Evolutionary conservation across 2,797 vertebrate species (phyloP).

Genomic region (Cacajao melanocephalus): DNA sequence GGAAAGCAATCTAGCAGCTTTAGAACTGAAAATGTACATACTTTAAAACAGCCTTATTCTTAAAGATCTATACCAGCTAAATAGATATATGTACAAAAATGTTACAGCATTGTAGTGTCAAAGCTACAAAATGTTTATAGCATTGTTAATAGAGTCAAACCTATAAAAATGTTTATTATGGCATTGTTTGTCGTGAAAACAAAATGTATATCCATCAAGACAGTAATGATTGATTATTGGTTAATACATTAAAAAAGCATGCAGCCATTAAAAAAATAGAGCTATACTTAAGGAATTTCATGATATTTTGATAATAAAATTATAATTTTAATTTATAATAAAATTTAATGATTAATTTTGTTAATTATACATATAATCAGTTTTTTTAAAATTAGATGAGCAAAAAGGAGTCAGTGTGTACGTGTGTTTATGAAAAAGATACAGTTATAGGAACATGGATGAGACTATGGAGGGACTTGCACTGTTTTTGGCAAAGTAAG

Average conservation of each 20-base stretch:
- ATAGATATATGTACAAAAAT: neutral
- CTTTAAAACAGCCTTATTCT: conserved; percentile 4
- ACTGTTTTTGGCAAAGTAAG: neutral
- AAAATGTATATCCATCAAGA: neutral
- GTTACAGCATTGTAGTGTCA: neutral
- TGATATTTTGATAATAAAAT: neutral
- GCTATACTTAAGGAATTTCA: neutral
- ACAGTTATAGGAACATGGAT: neutral
- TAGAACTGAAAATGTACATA: neutral
- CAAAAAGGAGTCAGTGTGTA: neutral
- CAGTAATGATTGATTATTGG: neutral
- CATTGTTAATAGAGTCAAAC: neutral
- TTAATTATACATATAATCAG: neutral
- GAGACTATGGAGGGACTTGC: neutral
- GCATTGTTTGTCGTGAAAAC: neutral
- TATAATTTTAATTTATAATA: too few species aligned
- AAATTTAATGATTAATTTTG: neutral
- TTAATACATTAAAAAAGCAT: conserved; percentile 1
- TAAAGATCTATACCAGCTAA: neutral
- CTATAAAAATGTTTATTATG: neutral
- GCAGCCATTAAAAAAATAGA: conserved; percentile 26
- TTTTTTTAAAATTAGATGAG: neutral
- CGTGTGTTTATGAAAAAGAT: neutral
- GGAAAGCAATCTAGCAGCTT: neutral
- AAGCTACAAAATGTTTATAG: neutral